Conservation (phyloP, 2,113 vertebrate genomes). For the Callopanchax toddi region DNA sequence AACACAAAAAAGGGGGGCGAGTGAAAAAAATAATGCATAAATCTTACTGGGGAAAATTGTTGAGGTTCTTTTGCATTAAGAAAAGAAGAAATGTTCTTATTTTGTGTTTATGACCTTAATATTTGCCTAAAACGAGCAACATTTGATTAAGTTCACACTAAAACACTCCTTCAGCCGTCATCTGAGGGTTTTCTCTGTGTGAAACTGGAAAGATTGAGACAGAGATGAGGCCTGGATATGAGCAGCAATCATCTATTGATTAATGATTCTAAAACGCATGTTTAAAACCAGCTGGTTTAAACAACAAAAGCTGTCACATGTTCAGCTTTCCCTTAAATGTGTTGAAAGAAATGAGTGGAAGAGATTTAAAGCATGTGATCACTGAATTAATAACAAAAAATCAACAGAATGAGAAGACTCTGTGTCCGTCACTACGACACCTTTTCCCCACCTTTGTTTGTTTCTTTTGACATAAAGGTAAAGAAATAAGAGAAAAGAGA, state of each 20-base stretch:
- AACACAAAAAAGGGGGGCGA: conserved; percentile 60
- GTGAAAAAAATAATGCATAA: conserved; percentile 78
- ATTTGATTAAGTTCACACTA: conserved; percentile 47
- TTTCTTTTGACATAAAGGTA: conserved; percentile 60
- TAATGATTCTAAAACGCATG: background rate
- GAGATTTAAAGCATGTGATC: conserved; percentile 67
- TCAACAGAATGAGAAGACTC: too few species aligned
- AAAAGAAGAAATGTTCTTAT: conserved; percentile 52
- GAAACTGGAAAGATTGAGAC: conserved; percentile 8
- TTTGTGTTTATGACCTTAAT: conserved; percentile 72
- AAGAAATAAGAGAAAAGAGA: conserved; percentile 16
- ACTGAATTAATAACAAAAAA: conserved; percentile 43
- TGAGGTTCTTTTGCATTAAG: conserved; percentile 45
- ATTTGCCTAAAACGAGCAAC: too few species aligned
- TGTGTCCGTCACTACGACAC: background rate
- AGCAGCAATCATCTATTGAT: conserved; percentile 59
- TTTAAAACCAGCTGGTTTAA: too few species aligned
- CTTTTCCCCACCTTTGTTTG: conserved; percentile 20
- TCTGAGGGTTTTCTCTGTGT: conserved; percentile 20
- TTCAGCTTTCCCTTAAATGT: too few species aligned
- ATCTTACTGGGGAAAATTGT: conserved; percentile 57
- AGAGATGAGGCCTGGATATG: conserved; percentile 36
- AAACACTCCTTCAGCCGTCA: conserved; percentile 59
- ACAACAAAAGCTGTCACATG: too few species aligned
- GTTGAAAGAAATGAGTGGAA: too few species aligned